phyloP scores from a whole-genome alignment of 2,113 vertebrate genomes.

The Maccullochella peelii region DNA sequence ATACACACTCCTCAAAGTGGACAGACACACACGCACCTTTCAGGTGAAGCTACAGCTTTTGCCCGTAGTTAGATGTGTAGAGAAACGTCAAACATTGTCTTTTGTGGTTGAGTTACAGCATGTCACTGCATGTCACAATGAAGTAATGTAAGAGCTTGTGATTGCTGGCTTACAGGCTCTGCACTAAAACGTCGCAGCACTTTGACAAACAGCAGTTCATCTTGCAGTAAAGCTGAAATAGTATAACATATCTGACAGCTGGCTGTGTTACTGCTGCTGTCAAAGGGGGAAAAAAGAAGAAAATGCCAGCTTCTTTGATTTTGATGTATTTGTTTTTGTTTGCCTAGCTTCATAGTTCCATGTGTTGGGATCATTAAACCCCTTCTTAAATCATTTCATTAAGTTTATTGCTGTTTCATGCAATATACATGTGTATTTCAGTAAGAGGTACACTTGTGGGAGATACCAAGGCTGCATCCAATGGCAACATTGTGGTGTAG shows the following conservation, averaged over 20 bases:
- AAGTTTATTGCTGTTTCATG: background rate
- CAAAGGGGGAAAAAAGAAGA: background rate
- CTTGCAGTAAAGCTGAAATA: conserved; percentile 32
- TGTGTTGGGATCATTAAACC: background rate
- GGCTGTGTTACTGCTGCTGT: conserved; percentile 24
- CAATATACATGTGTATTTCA: conserved; percentile 16
- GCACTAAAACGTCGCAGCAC: conserved; percentile 22
- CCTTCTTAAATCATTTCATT: background rate
- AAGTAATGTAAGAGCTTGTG: conserved; percentile 46
- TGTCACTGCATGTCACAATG: conserved; percentile 29
- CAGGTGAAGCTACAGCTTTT: background rate
- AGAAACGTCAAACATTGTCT: conserved; percentile 15
- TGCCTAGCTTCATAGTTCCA: background rate
- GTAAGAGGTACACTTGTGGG: background rate
- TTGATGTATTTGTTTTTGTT: conserved; percentile 23
- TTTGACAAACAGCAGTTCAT: conserved; percentile 52
- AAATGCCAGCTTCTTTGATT: conserved; percentile 20
- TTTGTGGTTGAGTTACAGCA: conserved; percentile 25
- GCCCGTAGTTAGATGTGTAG: background rate
- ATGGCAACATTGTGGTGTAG: background rate
- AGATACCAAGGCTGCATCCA: conserved; percentile 24
- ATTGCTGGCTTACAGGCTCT: conserved; percentile 23
- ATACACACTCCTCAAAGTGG: background rate
- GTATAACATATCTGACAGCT: conserved; percentile 35
- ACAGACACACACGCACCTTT: background rate